Base-by-base conservation (phyloP, 2,113 vertebrate species). In the Hydrochoerus hydrochaeris region DNA sequence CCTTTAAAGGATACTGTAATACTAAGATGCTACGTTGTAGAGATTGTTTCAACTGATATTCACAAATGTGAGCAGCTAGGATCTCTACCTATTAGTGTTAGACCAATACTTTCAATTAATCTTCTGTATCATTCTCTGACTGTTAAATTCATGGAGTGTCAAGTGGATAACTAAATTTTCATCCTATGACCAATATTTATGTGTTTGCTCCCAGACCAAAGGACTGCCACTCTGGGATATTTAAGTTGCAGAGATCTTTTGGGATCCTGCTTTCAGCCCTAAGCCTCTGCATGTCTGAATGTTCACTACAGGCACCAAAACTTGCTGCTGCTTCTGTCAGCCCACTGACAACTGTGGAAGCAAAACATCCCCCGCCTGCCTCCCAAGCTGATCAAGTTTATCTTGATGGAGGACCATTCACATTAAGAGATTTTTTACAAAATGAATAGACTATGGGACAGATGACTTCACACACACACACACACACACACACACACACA, bases 371-470 rank as follows among this genome's bases (percentile, higher is more conserved):
- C 73, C 97, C 85, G 97, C 57, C 95, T 96, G 91, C 77, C 85
- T 91, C 77, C 96, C 94, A 63, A n/a, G 62, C 84, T 96, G 82
- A 88, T 75, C 49, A 95, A 97, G 88, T 94, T 96, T 93, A 92
- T 90, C 85, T 86, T 90, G 63, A 41, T 86, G 82, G 54, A 71
- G 41, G 38, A 92, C 19, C 28, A 89, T 35, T 85, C 88, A 84
- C n/a, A 91, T 83, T 81, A 87, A 97, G 90, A 88, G 67, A 22
- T 92, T 95, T 73, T 87, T 96, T 85, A 91, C 49, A 44, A 91
- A 91, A 65, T 71, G 85, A 83, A 4, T 84, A 69, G 54, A 91
- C 80, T 97, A 71, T 90, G 93, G 80, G 73, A 94, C 89, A 95
- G 24, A 88, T 67, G 41, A 13, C 26, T 93, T 90, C 90, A 75